These are phyloP conservation scores for Hypsopygia costalis DNA, from an alignment of 2,888 invertebrate genomes.

Conservation along the genomic window DNA sequence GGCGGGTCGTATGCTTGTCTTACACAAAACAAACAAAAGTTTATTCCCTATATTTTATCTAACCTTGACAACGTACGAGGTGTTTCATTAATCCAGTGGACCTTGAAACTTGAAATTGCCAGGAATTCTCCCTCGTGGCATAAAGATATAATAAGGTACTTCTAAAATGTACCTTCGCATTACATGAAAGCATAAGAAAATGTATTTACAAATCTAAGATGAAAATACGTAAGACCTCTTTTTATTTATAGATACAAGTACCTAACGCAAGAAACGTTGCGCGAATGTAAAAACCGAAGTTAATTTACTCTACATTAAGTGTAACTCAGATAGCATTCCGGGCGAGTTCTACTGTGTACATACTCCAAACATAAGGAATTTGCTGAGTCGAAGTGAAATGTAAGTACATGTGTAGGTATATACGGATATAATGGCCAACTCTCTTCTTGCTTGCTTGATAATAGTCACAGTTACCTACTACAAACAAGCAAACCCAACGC, in stretches of 20 bases:
- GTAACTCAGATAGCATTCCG: not conserved
- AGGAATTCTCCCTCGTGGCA: not conserved
- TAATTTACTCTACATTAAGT: not conserved
- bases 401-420: not conserved
- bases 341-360: not conserved
- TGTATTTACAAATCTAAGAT: not conserved
- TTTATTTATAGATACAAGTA: not conserved
- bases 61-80: too few species aligned
- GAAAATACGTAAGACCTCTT: not conserved
- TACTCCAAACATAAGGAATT: not conserved
- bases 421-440: too few species aligned
- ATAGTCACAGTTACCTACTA: too few species aligned
- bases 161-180: not conserved
- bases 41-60: too few species aligned
- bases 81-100: not conserved
- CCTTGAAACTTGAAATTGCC: not conserved
- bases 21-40: too few species aligned
- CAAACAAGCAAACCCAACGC: too few species aligned
- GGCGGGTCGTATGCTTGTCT: too few species aligned
- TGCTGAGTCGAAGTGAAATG: not conserved
- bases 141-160: not conserved
- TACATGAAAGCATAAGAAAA: not conserved
- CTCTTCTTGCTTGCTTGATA: too few species aligned
- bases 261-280: not conserved
- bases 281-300: not conserved